Evolutionary conservation across 1,140 invertebrate genomes (phyloP), one percentile per base, ranked within the genome.

Genomic region (Formica selysi): DNA sequence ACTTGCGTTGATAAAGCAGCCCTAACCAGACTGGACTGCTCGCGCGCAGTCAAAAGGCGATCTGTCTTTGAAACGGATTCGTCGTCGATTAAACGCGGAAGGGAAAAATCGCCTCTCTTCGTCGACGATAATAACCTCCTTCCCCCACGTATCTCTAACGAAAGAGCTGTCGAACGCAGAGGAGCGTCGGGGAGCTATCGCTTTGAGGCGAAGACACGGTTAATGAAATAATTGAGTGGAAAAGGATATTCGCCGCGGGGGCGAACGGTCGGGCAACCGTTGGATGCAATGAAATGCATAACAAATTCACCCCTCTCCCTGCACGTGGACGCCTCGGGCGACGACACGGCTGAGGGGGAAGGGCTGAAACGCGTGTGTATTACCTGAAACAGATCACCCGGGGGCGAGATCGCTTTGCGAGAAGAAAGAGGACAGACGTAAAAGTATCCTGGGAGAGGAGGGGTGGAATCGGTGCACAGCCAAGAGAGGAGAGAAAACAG

Each of bases 301-400:
- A 74, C 68, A 73, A 73, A 83, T 83, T 48, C 19, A 51, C 48
- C 26, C 38, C 26, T 11, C 79, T 32, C 38, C 67, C 36, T 5
- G 54, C 79, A 81, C 79, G 54, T 73, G 79, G 67, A 61, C 67
- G 36, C 79, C 16, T 38, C 36, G 41, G 36, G 81, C 41, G 48
- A 41, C 41, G 38, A 67, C 57, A 16, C 13, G 16, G 13, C 44
- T 8, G 44, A 10, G 22, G 4, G 48, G 48, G 5, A 19, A 19
- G 48, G 16, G 48, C 48, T 51, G 16, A 48, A 29, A 67, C 64
- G 74, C 79, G 54, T 61, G 79, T 83, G 79, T 83, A 74, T 83
- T 83, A 83, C 79, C 68, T 83, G 79, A 83, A 83, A 83, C 54
- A 83, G 79, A 83, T 73, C 54, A 26, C 79, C n/a, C 79, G 67